A percentile compares a stretch with the other conserved stretches of the same genome.
Evolutionary conservation across 2,113 vertebrate species (phyloP).

Genomic region (Lipophrys pholis): DNA sequence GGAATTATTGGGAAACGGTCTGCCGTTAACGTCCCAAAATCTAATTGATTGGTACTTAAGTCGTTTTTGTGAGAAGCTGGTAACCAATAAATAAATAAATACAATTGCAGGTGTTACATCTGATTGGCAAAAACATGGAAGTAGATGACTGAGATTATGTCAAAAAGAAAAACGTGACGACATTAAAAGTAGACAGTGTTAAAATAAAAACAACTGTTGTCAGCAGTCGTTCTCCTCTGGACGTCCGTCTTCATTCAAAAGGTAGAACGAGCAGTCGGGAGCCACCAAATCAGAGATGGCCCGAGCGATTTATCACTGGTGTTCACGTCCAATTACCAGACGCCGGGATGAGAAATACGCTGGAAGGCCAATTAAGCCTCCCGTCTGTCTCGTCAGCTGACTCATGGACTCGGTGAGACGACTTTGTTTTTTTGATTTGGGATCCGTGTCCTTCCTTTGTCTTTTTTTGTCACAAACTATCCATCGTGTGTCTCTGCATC

Average conservation of each 20-base stretch:
- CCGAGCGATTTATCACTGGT: conserved; percentile 69
- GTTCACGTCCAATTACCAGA: conserved; percentile 71
- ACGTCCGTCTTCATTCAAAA: conserved; percentile 57
- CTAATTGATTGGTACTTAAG: too few relatives aligned
- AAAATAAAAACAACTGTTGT: background rate
- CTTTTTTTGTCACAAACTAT: conserved; percentile 66
- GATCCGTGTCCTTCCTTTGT: conserved; percentile 51
- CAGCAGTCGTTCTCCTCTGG: background rate
- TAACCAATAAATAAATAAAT: too few relatives aligned
- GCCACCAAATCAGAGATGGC: conserved; percentile 63
- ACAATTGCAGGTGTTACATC: too few relatives aligned
- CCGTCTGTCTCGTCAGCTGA: conserved; percentile 59
- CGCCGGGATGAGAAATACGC: conserved; percentile 66
- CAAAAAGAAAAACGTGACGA: background rate
- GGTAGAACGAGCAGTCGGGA: conserved; percentile 43
- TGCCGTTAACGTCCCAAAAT: too few relatives aligned
- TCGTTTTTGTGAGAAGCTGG: too few relatives aligned
- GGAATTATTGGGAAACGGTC: too few relatives aligned
- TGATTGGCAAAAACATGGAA: too few relatives aligned
- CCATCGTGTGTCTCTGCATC: conserved; percentile 32
- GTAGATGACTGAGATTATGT: too few relatives aligned
- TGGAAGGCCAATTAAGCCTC: conserved; percentile 69
- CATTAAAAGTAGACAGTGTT: too few relatives aligned
- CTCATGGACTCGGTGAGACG: conserved; percentile 41
- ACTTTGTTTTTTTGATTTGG: conserved; percentile 54